Evolutionary conservation across 2,113 vertebrate genomes (phyloP).

Genomic region (Calonectris borealis): DNA sequence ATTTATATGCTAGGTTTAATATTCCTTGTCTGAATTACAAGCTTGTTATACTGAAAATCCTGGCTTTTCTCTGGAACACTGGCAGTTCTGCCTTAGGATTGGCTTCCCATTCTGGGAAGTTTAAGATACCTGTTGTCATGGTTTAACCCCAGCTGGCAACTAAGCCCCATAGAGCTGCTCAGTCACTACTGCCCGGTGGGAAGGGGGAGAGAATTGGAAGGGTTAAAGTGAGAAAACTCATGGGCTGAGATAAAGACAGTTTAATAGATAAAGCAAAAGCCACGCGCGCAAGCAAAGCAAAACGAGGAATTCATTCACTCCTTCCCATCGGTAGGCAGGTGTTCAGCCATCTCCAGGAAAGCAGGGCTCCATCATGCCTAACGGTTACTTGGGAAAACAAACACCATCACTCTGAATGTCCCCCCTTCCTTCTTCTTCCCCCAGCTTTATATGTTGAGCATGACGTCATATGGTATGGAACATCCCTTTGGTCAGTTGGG

Average conservation of each 20-base stretch:
- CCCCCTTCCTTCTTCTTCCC: neutral
- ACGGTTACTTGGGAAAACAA: neutral
- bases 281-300: neutral
- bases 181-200: neutral
- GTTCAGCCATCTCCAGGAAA: neutral
- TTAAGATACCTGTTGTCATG: neutral
- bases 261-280: neutral
- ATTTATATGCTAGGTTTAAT: neutral
- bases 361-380: neutral
- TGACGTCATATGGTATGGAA: neutral
- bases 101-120: neutral
- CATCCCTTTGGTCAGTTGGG: too few species aligned
- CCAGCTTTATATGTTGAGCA: neutral
- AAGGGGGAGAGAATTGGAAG: neutral
- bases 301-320: neutral
- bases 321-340: neutral
- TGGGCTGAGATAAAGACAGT: neutral
- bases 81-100: neutral
- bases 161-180: neutral
- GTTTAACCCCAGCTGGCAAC: neutral
- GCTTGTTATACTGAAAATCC: neutral
- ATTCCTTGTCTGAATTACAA: neutral
- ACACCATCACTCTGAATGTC: rapidly evolving
- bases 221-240: neutral
- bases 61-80: neutral